These are phyloP conservation scores for Zelleria hepariella DNA, from an alignment of 2,888 invertebrate species.

Conservation along the genomic window DNA sequence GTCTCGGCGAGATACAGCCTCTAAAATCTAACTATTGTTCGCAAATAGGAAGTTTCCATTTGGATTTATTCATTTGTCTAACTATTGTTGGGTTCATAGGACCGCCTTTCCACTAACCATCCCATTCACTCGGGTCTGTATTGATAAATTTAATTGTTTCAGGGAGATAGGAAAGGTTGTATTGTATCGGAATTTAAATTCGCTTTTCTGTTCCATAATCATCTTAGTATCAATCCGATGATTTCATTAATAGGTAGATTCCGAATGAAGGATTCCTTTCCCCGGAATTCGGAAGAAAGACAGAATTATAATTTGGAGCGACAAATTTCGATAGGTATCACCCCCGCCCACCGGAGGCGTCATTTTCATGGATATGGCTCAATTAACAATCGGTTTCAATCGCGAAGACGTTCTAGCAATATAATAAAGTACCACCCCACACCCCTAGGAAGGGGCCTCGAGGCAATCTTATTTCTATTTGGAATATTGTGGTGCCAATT, in stretches of 20 bases:
- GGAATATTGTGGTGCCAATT: conserved; percentile 72
- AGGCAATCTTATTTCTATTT: conserved; percentile 70
- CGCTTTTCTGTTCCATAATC: conserved; percentile 4
- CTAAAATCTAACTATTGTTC: conserved; percentile 71
- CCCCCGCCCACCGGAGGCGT: conserved; percentile 45
- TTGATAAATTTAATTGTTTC: conserved; percentile 6
- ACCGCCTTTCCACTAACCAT: not conserved
- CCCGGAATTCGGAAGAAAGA: conserved; percentile 9
- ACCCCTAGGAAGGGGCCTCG: conserved; percentile 37
- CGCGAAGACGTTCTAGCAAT: conserved; percentile 63
- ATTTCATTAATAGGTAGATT: conserved; percentile 6
- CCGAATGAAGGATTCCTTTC: not conserved
- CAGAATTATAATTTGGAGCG: conserved; percentile 48
- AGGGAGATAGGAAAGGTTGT: not conserved
- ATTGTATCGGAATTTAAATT: not conserved
- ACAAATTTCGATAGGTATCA: conserved; percentile 67
- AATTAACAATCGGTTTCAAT: conserved; percentile 72
- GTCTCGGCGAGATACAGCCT: conserved; percentile 68
- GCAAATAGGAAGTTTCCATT: conserved; percentile 69
- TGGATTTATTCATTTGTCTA: conserved; percentile 71
- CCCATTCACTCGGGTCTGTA: conserved; percentile 2
- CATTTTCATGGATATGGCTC: conserved; percentile 72
- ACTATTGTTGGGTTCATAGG: conserved; percentile 48
- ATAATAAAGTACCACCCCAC: conserved; percentile 62
- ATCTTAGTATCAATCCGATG: conserved; percentile 8